phyloP scores from a whole-genome alignment of 1,140 invertebrate genomes.

The Archivesica marissinica region DNA sequence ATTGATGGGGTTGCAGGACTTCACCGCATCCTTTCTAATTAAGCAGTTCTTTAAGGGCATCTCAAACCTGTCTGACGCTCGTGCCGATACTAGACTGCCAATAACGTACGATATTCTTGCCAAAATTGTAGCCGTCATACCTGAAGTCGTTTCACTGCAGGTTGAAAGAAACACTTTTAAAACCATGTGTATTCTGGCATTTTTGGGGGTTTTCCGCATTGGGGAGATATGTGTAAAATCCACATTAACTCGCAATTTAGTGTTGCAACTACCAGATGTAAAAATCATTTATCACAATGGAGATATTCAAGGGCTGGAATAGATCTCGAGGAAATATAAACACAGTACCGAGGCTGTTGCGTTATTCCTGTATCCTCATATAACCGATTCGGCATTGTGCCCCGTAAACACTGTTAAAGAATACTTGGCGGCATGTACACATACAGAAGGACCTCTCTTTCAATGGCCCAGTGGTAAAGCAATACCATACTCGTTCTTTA shows the following conservation, averaged over 20 bases:
- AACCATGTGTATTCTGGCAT: not conserved
- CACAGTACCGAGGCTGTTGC: not conserved
- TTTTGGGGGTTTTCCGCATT: not conserved
- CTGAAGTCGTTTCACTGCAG: not conserved
- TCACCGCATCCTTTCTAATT: not conserved
- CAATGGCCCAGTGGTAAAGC: not conserved
- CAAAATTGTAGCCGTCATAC: not conserved
- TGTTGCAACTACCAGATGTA: not conserved
- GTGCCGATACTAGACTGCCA: not conserved
- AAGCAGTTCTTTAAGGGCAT: not conserved
- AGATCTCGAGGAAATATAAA: not conserved
- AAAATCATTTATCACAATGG: not conserved
- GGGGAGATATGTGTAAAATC: not conserved
- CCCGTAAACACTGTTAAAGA: not conserved
- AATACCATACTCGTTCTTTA: not conserved
- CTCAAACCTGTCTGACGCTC: not conserved
- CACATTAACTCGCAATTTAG: not conserved
- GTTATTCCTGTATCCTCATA: not conserved
- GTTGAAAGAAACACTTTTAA: not conserved
- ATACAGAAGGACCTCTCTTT: constrained; percentile 29
- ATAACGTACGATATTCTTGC: not conserved
- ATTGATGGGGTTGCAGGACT: not conserved
- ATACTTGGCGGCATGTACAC: not conserved
- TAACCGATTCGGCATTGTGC: not conserved
- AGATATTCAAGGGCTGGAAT: not conserved